Evolutionary conservation across 30 jellyfish, hydroid and myxozoan species (phyloP), one percentile per base, ranked within the genome.

Genomic region (Aurelia sp.): DNA sequence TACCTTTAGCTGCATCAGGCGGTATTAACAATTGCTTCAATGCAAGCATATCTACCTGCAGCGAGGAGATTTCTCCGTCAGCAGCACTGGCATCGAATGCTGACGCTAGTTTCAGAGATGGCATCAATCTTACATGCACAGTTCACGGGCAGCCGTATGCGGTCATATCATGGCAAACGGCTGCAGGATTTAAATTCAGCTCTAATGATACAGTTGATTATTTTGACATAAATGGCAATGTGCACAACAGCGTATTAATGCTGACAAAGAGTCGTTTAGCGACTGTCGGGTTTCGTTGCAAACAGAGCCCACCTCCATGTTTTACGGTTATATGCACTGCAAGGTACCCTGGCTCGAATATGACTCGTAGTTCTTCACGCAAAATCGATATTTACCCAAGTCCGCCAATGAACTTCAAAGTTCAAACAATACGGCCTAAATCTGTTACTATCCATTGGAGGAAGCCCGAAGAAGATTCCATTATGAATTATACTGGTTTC

Each of bases 261-360:
- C 12, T 84, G 3, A 18, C 66, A 3, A 84, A 74, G 55, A 52
- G 12, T 3, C 18, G 47, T 6, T 69, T 73, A 4, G 23, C 82
- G 6, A 23, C 55, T 19, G 82, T 20, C 11, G 93, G 87, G 4
- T 84, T 74, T 41, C 48, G 40, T 17, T 73, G 87, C 79, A 20
- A 15, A 18, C 82, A 11, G 18, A 15, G 23, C 53, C 58, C 76
- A 0, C 87, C 87, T 13, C 86, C 86, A 4, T 73, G 87, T 65
- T 11, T 59, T 20, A 47, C 59, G 3, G 59, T 84, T 31, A 16
- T 73, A 10, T 84, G 93, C 66, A 53, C 9, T 27, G 87, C 88
- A 11, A 74, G 74, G 13, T 84, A 84, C 52, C 93, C 93, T 4
- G 93, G 93, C 11, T 61, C 87, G 13, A 73, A 48, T 13, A 51